Base-by-base conservation (phyloP, 2,113 vertebrate species). In the Cottus gobio region DNA sequence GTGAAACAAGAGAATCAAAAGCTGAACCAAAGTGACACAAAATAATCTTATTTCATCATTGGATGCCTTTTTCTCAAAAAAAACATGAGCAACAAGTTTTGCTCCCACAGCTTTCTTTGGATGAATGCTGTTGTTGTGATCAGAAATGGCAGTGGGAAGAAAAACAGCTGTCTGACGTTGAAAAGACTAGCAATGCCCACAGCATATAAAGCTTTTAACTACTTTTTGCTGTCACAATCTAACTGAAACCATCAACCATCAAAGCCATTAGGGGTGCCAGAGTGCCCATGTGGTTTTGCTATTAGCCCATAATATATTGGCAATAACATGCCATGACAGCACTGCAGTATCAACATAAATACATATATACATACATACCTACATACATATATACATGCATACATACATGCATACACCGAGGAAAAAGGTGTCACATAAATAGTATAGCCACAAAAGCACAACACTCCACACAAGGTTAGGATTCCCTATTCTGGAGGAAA, bases 191-290 rank as follows among this genome's bases (percentile, higher is more conserved):
- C 72, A 75, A 71, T 69, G 85, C 86, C 87, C 79, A 83, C 68
- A 73, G 81, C 87, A 74, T 31, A 76, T 39, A 75, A 85, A 24
- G 52, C 71, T 86, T 88, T 88, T 88, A 85, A 86, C 70, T 88
- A 85, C 80, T 81, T 88, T 89, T 86, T 90, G 85, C 82, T 90
- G 89, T 87, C 75, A 79, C 79, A 80, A 81, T 90, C 76, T 68
- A 88, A 88, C 76, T 88, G 82, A 90, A 90, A 89, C 77, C 87
- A 92, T 90, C 86, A 85, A 90, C 84, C 80, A 87, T 90, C 77
- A 87, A 71, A 85, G 80, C 87, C 80, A 87, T 91, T 91, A 87
- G 79, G 9, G 67, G 82, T 88, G 75, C 88, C 83, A 84, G 73
- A 84, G 82, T 82, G 84, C 71, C 87, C 85, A 84, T 81, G 79